Evolutionary conservation across 1,140 invertebrate genomes (phyloP), one percentile per base, ranked within the genome.

Genomic region (Polypedilum pembai): DNA sequence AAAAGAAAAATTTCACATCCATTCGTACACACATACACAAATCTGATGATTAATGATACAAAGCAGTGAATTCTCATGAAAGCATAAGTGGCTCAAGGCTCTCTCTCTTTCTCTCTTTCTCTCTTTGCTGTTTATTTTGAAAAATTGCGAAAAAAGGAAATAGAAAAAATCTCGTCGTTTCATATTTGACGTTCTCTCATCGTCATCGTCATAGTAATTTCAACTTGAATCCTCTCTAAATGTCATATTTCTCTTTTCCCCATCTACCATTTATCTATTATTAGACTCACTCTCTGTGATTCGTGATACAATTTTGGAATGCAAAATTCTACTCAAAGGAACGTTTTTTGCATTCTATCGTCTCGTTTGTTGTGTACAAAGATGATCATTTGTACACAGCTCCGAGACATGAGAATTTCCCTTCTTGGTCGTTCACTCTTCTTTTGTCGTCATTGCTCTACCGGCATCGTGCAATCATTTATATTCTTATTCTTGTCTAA

Each of bases 31-130:
- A 56, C 10, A 56, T 56, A 56, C 45, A 56, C 45, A 56, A 56
- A 56, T 56, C 45, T 56, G 45, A 56, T 56, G 45, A 56, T 56
- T 56, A 56, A 56, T 56, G 45, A 56, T 56, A n/a, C 45, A 56
- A n/a, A 56, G 24, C 45, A 56, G 45, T 56, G n/a, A 56, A 56
- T 56, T 12, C 12, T n/a, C 45, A 45, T 12, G 41, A 45, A 15
- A 45, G 41, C 8, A 56, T 56, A 56, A 56, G 45, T 56, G 45
- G 45, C 45, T 56, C 45, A n/a, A 56, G 45, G 45, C 45, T 56
- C 12, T 56, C 12, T 56, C 12, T 56, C 3, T 0, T 12, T 12
- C n/a, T 56, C 10, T n/a, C n/a, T 56, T 56, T 56, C n/a, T 15
- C 15, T 45, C 3, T 15, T 12, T 45, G 41, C 8, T 12, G 8